These are phyloP conservation scores for Agonopterix alstromeriana DNA, from an alignment of 2,888 invertebrate genomes.

Conservation along the genomic window DNA sequence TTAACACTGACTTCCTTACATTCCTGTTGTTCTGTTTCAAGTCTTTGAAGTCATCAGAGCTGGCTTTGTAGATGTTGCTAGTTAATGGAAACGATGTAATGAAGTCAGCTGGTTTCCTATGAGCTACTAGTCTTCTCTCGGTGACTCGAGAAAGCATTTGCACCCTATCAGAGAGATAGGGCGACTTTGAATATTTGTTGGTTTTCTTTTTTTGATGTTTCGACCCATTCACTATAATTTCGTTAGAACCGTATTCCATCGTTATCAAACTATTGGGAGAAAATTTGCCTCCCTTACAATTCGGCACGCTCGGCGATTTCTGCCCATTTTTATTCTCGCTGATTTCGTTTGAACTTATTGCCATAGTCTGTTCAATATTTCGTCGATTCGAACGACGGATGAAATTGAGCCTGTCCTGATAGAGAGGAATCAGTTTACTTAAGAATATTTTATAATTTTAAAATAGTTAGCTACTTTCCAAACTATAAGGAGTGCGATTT, in stretches of 20 bases:
- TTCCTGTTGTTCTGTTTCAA: slow-evolving; percentile 36
- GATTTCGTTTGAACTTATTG: too few species aligned
- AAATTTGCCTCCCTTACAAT: slow-evolving; percentile 15
- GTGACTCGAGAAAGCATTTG: slow-evolving; percentile 38
- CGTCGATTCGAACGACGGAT: too few species aligned
- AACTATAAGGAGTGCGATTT: too few species aligned
- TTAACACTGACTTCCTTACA: slow-evolving; percentile 53
- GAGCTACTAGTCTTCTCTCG: slow-evolving; percentile 37
- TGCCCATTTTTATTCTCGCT: too few species aligned
- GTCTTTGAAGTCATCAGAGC: slow-evolving; percentile 50
- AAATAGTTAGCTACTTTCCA: too few species aligned
- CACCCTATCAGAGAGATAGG: slow-evolving; percentile 41
- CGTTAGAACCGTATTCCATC: slow-evolving; percentile 23
- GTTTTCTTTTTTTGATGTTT: slow-evolving; percentile 18
- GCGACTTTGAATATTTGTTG: slow-evolving; percentile 28
- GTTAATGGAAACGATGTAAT: slow-evolving; percentile 47
- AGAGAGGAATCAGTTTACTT: too few species aligned
- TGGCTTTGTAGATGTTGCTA: slow-evolving; percentile 52
- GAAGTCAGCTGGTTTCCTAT: slow-evolving; percentile 33
- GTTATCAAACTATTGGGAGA: slow-evolving; percentile 21
- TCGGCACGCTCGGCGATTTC: slow-evolving; percentile 8
- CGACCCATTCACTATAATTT: slow-evolving; percentile 17
- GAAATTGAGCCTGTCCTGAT: too few species aligned
- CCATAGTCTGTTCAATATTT: too few species aligned
- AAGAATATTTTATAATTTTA: too few species aligned